Conservation (phyloP, 2,797 vertebrate genomes). For the Holocentrus rufus region DNA sequence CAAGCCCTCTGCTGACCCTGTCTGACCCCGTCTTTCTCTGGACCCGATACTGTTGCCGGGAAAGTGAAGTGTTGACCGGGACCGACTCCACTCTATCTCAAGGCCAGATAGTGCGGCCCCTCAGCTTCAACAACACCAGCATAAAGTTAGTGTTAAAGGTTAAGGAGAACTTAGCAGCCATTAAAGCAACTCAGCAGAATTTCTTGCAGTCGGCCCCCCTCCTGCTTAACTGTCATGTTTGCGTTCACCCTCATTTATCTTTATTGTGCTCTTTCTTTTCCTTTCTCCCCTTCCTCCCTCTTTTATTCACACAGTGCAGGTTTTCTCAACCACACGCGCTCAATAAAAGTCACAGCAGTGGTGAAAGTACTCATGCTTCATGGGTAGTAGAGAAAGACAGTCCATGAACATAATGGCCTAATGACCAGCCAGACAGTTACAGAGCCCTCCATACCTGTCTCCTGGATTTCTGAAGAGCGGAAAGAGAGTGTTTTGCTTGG, state of each 20-base stretch:
- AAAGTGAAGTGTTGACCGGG: constrained; percentile 38
- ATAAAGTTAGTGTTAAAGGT: constrained; percentile 51
- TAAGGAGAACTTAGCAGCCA: constrained; percentile 37
- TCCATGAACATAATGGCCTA: constrained; percentile 1
- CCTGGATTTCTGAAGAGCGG: constrained; percentile 49
- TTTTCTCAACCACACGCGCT: not conserved
- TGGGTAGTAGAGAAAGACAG: not conserved
- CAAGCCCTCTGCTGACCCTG: constrained; percentile 58
- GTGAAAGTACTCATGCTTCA: not conserved
- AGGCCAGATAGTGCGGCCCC: constrained; percentile 37
- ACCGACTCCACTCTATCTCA: constrained; percentile 28
- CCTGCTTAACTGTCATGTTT: not conserved
- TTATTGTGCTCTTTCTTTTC: too few relatives aligned
- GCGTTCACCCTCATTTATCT: not conserved
- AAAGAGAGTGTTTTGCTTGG: constrained; percentile 33
- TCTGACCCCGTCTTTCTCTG: constrained; percentile 46
- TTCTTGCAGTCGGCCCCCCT: not conserved
- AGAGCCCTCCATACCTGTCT: constrained; percentile 54
- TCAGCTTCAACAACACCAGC: constrained; percentile 22
- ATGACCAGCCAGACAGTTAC: constrained; percentile 10
- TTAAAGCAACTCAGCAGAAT: constrained; percentile 28
- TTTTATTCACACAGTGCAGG: not conserved
- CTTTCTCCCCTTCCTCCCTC: not conserved
- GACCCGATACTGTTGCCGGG: constrained; percentile 46
- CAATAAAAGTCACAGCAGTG: not conserved